A percentile compares a stretch with the other conserved stretches of the same genome.
phyloP scores from a whole-genome alignment of 64 coral and sea anemone species.

The Pocillopora verrucosa region DNA sequence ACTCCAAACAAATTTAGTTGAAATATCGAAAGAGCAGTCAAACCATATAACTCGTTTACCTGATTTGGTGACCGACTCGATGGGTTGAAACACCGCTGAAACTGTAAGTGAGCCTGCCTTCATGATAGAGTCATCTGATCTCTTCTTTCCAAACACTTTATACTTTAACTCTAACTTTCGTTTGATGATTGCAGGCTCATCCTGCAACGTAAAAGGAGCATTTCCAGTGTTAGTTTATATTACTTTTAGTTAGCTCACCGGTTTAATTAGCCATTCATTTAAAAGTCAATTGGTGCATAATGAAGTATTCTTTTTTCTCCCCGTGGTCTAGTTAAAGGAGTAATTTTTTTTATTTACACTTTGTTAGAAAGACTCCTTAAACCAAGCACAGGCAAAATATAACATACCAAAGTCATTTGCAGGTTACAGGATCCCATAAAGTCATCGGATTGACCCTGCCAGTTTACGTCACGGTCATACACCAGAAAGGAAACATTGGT shows the following conservation, averaged over 20 bases:
- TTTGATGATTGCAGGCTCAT: conserved; percentile 76
- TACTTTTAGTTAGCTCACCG: background rate
- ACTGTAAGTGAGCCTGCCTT: conserved; percentile 85
- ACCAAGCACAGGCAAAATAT: no score
- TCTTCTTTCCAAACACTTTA: conserved; percentile 92
- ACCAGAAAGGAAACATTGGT: conserved; percentile 81
- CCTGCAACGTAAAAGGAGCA: conserved; percentile 33
- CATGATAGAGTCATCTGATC: conserved; percentile 84
- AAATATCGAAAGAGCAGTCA: background rate
- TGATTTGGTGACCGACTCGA: conserved; percentile 75
- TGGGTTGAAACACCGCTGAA: conserved; percentile 78
- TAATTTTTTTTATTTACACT: no score
- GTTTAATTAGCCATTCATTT: no score
- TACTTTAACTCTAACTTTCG: conserved; percentile 81
- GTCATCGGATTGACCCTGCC: conserved; percentile 94
- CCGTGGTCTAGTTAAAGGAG: no score
- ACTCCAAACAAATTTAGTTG: background rate
- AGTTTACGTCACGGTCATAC: conserved; percentile 91
- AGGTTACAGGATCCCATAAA: conserved; percentile 93
- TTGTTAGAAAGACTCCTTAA: no score
- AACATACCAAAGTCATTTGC: conserved; percentile 52
- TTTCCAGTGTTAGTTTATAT: background rate
- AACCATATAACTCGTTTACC: conserved; percentile 11
- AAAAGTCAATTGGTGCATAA: no score
- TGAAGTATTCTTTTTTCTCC: no score